Evolutionary conservation across 2,888 invertebrate species (phyloP).

Genomic region (Tanypteryx hageni): DNA sequence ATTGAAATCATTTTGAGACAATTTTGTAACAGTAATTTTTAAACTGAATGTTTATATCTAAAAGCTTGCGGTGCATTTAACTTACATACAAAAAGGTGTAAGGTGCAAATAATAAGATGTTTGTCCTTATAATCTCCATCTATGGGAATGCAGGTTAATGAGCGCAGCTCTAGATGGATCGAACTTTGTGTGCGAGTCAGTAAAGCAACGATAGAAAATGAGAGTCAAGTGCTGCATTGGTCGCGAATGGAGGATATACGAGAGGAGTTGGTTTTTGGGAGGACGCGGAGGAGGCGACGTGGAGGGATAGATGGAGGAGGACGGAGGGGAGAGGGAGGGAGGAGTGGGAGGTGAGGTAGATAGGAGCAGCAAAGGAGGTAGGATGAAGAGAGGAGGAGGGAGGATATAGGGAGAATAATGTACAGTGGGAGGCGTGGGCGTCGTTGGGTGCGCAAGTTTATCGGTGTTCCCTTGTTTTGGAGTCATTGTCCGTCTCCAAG

Average conservation of each 20-base stretch:
- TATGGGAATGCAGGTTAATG: not conserved
- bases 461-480: conserved; percentile 14
- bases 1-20: too few species aligned
- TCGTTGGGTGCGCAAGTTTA: conserved; percentile 12
- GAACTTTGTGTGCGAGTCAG: not conserved
- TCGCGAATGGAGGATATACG: too few species aligned
- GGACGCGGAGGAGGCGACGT: too few species aligned
- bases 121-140: too few species aligned
- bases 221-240: not conserved
- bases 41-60: too few species aligned
- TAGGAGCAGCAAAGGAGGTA: not conserved
- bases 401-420: not conserved
- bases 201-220: not conserved
- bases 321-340: not conserved
- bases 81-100: too few species aligned
- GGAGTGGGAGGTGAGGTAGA: not conserved
- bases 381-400: not conserved
- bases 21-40: too few species aligned
- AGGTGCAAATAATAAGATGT: too few species aligned
- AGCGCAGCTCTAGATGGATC: not conserved
- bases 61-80: too few species aligned
- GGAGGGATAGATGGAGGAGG: too few species aligned
- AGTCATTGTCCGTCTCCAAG: conserved; percentile 16
- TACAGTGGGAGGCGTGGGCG: not conserved
- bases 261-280: too few species aligned